phyloP scores from a whole-genome alignment of 2,113 vertebrate species.

The Probosciger aterrimus region DNA sequence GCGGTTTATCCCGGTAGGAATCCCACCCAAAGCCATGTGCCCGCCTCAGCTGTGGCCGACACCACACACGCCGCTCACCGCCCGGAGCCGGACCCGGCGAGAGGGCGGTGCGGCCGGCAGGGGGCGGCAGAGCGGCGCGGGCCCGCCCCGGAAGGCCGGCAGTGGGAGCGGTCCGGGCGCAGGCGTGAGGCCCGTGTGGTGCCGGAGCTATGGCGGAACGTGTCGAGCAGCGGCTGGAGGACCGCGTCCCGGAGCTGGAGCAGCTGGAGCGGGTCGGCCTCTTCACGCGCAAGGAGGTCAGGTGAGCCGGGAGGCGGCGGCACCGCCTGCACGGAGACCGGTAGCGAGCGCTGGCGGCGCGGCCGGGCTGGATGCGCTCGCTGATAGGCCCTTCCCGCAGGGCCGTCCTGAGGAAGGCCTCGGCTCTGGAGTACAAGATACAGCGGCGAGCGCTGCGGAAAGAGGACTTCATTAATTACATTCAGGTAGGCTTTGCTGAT shows the following conservation, averaged over 20 bases:
- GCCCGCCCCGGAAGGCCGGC: not conserved
- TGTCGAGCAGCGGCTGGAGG: constrained; percentile 87
- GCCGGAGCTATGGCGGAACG: constrained; percentile 83
- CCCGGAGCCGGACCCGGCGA: too few species aligned
- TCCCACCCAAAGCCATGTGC: not conserved
- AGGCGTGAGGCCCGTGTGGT: accelerated
- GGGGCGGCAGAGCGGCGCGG: not conserved
- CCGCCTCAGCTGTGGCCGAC: not conserved
- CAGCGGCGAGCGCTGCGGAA: constrained; percentile 84
- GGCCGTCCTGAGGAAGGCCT: constrained; percentile 86
- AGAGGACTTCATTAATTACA: constrained; percentile 89
- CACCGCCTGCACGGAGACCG: not conserved
- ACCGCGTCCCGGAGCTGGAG: constrained; percentile 86
- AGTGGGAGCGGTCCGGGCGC: not conserved
- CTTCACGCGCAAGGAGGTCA: constrained; percentile 85
- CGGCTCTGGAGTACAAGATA: constrained; percentile 92
- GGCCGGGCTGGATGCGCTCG: not conserved
- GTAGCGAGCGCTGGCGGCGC: not conserved
- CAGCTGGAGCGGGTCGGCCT: constrained; percentile 92
- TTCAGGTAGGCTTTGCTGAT: constrained; percentile 76
- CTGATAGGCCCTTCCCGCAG: constrained; percentile 56
- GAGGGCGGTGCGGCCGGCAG: not conserved
- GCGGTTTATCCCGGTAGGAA: not conserved
- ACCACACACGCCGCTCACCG: too few species aligned
- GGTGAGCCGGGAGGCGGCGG: constrained; percentile 68